Evolutionary conservation across 1,140 invertebrate genomes (phyloP).

Genomic region (Zaprionus gabonicus): DNA sequence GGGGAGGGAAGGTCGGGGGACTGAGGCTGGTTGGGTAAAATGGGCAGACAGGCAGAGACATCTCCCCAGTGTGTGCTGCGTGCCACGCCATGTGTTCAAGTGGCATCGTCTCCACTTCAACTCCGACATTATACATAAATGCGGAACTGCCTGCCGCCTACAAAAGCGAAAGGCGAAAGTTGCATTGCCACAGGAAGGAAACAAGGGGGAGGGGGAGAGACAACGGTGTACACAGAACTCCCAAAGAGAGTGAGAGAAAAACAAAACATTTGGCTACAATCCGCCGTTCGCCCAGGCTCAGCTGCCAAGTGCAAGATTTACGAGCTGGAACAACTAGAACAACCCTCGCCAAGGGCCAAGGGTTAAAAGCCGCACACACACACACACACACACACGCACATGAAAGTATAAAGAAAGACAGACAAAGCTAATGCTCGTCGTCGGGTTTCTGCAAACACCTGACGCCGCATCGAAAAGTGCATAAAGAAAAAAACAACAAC

Average conservation of each 20-base stretch:
- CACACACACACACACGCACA: neutral
- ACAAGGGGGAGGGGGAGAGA: neutral
- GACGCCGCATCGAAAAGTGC: conserved; percentile 35
- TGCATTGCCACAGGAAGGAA: conserved; percentile 30
- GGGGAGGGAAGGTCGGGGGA: neutral
- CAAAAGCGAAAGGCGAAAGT: conserved; percentile 34
- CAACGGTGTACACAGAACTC: conserved; percentile 3
- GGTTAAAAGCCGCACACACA: conserved; percentile 51
- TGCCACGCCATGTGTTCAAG: conserved; percentile 48
- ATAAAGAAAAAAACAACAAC: conserved; percentile 3
- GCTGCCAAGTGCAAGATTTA: conserved; percentile 43
- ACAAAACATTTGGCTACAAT: conserved; percentile 37
- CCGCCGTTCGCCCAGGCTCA: conserved; percentile 17
- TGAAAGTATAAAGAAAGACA: conserved; percentile 27
- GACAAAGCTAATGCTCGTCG: conserved; percentile 40
- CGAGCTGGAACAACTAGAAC: conserved; percentile 41
- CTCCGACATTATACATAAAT: conserved; percentile 37
- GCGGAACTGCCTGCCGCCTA: conserved; percentile 33
- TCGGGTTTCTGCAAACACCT: conserved; percentile 35
- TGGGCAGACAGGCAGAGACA: conserved; percentile 18
- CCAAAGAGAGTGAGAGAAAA: conserved; percentile 4
- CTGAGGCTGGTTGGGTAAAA: neutral
- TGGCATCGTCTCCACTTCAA: conserved; percentile 44
- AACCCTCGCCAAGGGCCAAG: conserved; percentile 54
- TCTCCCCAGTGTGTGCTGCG: conserved; percentile 2